Evolutionary conservation across 92 coral and sea anemone species (phyloP).

Genomic region (Pocillopora meandrina): DNA sequence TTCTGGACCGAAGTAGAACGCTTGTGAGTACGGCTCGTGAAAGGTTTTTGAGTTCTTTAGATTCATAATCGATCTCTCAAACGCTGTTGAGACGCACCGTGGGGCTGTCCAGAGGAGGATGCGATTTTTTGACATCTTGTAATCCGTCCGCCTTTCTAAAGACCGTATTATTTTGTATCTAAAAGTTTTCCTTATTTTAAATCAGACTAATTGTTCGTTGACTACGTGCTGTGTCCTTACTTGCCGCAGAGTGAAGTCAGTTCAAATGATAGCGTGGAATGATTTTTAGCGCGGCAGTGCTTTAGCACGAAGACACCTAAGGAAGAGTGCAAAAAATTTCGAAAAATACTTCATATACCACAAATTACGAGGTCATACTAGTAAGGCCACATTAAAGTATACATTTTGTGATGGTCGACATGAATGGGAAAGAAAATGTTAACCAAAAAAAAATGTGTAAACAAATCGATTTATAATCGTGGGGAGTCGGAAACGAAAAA

Average conservation of each 20-base stretch:
- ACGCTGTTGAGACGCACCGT: conserved; percentile 95
- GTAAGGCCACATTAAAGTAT: too few relatives aligned
- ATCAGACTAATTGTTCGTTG: neutral
- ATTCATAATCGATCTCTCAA: conserved; percentile 95
- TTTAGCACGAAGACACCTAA: too few relatives aligned
- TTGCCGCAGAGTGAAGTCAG: neutral
- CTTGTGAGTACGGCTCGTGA: conserved; percentile 89
- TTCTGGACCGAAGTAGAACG: conserved; percentile 90
- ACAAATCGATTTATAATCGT: too few relatives aligned
- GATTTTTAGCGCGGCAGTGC: neutral
- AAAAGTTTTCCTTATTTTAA: neutral
- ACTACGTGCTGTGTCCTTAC: neutral
- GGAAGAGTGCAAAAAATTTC: too few relatives aligned
- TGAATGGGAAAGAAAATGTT: too few relatives aligned
- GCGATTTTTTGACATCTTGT: conserved; percentile 64
- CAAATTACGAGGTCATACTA: too few relatives aligned
- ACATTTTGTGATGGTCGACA: too few relatives aligned
- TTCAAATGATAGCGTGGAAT: too few relatives aligned
- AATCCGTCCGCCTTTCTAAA: neutral
- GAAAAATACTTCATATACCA: too few relatives aligned
- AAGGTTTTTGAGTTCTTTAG: conserved; percentile 78
- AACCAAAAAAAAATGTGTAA: too few relatives aligned
- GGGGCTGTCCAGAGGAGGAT: conserved; percentile 97
- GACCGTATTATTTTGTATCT: too few relatives aligned
- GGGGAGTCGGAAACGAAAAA: too few relatives aligned